Evolutionary conservation across 2,113 vertebrate species (phyloP).

Genomic region (Columba livia): DNA sequence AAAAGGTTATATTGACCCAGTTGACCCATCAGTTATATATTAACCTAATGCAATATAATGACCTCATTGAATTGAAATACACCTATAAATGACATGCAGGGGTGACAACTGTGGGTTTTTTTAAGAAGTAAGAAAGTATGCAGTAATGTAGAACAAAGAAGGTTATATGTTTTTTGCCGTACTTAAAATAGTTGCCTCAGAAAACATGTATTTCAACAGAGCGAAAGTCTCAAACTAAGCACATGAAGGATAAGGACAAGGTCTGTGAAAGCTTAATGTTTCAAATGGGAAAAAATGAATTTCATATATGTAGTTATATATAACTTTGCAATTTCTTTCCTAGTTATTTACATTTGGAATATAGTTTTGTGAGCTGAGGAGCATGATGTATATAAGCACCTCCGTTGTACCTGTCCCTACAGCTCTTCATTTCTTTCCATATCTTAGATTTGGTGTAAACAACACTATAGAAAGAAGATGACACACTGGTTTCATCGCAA

Average conservation of each 20-base stretch:
- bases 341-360: background rate
- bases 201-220: background rate
- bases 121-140: background rate
- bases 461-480: slow-evolving; percentile 76
- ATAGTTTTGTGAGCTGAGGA: background rate
- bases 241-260: background rate
- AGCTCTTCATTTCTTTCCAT: background rate
- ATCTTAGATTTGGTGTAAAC: background rate
- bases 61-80: background rate
- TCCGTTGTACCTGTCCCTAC: slow-evolving; percentile 19
- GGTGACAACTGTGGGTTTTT: background rate
- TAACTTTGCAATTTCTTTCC: background rate
- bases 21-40: background rate
- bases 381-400: background rate
- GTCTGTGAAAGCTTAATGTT: background rate
- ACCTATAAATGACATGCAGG: background rate
- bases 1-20: background rate
- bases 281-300: background rate
- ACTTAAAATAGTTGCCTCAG: background rate
- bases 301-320: slow-evolving; percentile 8
- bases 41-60: background rate
- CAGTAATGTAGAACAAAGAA: background rate
- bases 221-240: background rate
- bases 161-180: background rate
- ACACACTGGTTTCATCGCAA: slow-evolving; percentile 99